phyloP scores from a whole-genome alignment of 2,113 vertebrate species.

The Conger conger region DNA sequence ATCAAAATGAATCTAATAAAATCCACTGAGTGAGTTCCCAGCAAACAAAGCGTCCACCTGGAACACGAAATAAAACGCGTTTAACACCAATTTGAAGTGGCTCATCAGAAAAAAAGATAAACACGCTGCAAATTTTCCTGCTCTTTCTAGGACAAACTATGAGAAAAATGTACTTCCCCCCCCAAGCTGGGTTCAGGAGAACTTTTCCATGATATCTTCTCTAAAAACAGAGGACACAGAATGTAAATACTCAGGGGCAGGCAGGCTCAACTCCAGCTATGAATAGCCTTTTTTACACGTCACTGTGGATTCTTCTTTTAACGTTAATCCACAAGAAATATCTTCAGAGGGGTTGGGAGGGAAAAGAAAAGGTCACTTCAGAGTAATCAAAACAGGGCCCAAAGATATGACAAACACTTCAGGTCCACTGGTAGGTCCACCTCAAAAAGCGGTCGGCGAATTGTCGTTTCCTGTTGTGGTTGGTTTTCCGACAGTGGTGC shows the following conservation, averaged over 20 bases:
- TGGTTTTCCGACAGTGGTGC: not conserved
- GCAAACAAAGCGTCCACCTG: not conserved
- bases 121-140: slow-evolving; percentile 1
- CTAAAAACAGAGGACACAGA: not conserved
- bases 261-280: not conserved
- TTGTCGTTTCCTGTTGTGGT: not conserved
- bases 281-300: not conserved
- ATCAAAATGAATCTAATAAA: not conserved
- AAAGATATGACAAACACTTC: not conserved
- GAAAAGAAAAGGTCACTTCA: too few species aligned
- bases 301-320: not conserved
- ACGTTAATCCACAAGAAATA: not conserved
- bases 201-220: slow-evolving; percentile 1
- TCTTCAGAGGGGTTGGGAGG: not conserved
- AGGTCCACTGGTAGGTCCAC: not conserved
- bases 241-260: not conserved
- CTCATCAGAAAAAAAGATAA: not conserved
- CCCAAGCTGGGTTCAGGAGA: not conserved
- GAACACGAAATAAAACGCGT: not conserved
- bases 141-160: slow-evolving; percentile 14
- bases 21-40: not conserved
- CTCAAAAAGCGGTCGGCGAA: not conserved
- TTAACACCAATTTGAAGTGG: not conserved
- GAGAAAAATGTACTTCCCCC: slow-evolving; percentile 2
- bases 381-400: not conserved